Percentiles rank a stretch among this genome's conserved stretches.
Evolutionary conservation across 2,797 vertebrate genomes (phyloP).

Genomic region (Gambusia yucatana): DNA sequence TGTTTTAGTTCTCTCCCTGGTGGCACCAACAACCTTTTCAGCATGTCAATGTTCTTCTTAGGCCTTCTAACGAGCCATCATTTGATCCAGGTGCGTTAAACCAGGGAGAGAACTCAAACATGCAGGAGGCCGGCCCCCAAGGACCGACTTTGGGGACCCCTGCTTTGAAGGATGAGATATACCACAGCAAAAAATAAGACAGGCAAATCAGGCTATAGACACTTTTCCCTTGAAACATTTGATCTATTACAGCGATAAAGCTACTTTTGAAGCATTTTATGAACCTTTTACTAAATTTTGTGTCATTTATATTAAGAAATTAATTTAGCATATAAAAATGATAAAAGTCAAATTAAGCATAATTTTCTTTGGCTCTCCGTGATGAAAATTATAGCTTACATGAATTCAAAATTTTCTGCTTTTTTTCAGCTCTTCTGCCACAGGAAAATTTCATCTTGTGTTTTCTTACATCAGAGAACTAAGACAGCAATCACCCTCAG

Average conservation of each 20-base stretch:
- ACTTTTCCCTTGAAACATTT: neutral
- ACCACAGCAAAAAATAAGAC: conserved; percentile 6
- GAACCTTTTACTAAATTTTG: neutral
- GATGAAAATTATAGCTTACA: neutral
- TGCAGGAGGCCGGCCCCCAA: too few species aligned
- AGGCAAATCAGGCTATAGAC: neutral
- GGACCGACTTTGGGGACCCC: too few species aligned
- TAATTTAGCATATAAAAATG: neutral
- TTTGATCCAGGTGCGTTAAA: too few species aligned
- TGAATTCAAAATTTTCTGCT: neutral
- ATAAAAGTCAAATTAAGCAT: neutral
- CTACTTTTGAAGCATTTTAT: neutral
- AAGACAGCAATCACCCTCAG: neutral
- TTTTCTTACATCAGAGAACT: neutral
- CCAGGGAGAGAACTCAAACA: too few species aligned
- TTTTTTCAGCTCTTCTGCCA: neutral
- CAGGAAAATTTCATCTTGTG: neutral
- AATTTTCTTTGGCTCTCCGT: neutral
- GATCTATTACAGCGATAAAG: neutral
- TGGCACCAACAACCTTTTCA: too few species aligned
- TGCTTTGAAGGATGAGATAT: conserved; percentile 43
- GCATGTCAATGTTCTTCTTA: too few species aligned
- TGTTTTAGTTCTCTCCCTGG: too few species aligned
- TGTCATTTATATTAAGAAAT: neutral
- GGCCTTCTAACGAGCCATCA: too few species aligned